Conservation (phyloP, 2,113 vertebrate species). For the Scophthalmus maximus region DNA sequence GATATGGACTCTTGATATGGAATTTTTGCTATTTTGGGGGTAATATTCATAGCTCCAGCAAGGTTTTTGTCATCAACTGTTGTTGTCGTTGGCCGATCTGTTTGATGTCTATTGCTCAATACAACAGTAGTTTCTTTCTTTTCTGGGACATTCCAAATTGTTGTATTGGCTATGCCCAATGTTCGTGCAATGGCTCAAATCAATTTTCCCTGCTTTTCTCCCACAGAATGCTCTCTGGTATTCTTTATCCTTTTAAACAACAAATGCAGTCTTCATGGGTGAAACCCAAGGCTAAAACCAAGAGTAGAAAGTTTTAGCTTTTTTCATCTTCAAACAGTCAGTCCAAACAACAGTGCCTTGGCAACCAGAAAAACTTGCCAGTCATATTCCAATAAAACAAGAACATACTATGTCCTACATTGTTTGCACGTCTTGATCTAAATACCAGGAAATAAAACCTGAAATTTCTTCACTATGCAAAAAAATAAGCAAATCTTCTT, state of each 20-base stretch:
- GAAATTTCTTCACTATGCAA: too few species aligned
- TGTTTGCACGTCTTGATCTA: too few species aligned
- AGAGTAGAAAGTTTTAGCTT: background rate
- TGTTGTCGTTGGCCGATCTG: background rate
- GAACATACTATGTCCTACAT: too few species aligned
- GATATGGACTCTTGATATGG: background rate
- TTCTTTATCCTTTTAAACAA: background rate
- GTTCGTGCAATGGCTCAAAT: background rate
- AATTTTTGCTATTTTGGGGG: too few species aligned
- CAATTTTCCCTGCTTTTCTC: background rate
- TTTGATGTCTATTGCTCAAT: background rate
- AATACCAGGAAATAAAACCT: too few species aligned
- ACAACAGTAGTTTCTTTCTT: background rate
- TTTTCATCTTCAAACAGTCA: background rate
- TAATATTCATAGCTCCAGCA: background rate
- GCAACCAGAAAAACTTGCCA: too few species aligned
- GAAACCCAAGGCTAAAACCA: background rate
- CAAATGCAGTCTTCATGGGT: background rate
- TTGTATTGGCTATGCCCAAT: background rate
- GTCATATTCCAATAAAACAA: background rate
- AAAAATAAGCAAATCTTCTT: too few species aligned
- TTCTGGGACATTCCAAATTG: background rate
- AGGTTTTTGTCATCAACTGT: background rate
- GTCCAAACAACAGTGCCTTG: background rate
- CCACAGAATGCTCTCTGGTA: background rate